These are phyloP conservation scores for Noctua fimbriata DNA, from an alignment of 2,888 invertebrate species.

Conservation along the genomic window DNA sequence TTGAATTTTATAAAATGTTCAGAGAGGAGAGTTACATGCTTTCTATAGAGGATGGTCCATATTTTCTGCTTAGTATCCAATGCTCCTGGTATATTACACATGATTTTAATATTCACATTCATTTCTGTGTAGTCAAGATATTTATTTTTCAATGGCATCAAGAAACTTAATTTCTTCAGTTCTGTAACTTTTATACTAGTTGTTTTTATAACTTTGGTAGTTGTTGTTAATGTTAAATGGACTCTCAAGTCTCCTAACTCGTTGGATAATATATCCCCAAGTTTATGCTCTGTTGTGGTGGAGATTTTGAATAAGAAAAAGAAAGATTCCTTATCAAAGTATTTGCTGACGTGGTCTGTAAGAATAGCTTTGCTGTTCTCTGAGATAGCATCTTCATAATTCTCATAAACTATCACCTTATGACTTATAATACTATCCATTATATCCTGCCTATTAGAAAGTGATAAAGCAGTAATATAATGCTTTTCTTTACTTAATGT, in stretches of 20 bases:
- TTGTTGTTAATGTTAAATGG: conserved; percentile 75
- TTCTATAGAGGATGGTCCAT: conserved; percentile 78
- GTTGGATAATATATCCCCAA: conserved; percentile 66
- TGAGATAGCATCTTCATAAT: conserved; percentile 76
- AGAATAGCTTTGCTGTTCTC: conserved; percentile 72
- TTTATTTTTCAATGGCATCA: conserved; percentile 74
- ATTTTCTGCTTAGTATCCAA: conserved; percentile 74
- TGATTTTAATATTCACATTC: conserved; percentile 75
- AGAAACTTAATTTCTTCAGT: conserved; percentile 73
- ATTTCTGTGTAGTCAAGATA: conserved; percentile 67
- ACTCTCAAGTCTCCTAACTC: conserved; percentile 70
- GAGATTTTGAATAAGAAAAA: conserved; percentile 76
- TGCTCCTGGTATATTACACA: conserved; percentile 78
- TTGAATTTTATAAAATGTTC: conserved; percentile 80
- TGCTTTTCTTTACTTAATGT: conserved; percentile 76
- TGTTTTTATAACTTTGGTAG: conserved; percentile 74
- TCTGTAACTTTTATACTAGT: conserved; percentile 75
- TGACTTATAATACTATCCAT: conserved; percentile 76
- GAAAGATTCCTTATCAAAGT: conserved; percentile 73
- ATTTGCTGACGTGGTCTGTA: conserved; percentile 76
- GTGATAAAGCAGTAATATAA: conserved; percentile 79
- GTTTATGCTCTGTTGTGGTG: conserved; percentile 68
- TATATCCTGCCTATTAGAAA: conserved; percentile 81
- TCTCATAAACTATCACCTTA: conserved; percentile 75
- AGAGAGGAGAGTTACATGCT: conserved; percentile 72